Base-by-base conservation (phyloP, 2,888 invertebrate species). In the Conomelus anceps region DNA sequence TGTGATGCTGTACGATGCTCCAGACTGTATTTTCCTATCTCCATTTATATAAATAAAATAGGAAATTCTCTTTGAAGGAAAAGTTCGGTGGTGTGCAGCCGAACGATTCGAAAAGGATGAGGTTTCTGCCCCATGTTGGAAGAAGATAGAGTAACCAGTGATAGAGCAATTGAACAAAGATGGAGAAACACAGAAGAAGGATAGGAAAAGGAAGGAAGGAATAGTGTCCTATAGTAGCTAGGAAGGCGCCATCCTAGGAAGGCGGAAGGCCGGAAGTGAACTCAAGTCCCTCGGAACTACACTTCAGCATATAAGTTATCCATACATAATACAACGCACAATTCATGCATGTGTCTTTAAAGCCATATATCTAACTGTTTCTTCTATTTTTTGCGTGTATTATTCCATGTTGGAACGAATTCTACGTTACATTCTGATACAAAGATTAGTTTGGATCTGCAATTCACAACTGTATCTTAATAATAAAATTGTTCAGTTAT, bases 31-130 rank as follows among this genome's bases (percentile, higher is more conserved):
- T 89, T 90, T 90, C 88, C 90, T 90, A 90, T 90, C 90, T 90
- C 89, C 90, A 90, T 89, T 89, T 89, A 90, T 90, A 90, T 90
- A 89, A 90, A 90, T 90, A 90, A 90, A 90, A 90, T 90, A 90
- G 90, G 84, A 90, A 90, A 89, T 90, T 89, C 89, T 89, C 34
- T 34, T 88, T 63, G 26, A 86, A 88, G 89, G 89, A 89, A 86
- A 86, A 86, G 26, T 86, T 86, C 24, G 86, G 26, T 24, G 20
- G 23, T 23, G 17, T 22, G 85, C 63, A 3, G 6, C 63, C 63
- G 4, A 63, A 7, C 3, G 63, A 63, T n/a, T 63, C 3, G 63
- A n/a, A 63, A 63, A 63, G n/a, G 63, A 63, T 63, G 63, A n/a
- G n/a, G n/a, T n/a, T n/a, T n/a, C n/a, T n/a, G n/a, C n/a, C n/a